Conservation (phyloP, 2,888 invertebrate species). For the Neoaliturus tenellus region DNA sequence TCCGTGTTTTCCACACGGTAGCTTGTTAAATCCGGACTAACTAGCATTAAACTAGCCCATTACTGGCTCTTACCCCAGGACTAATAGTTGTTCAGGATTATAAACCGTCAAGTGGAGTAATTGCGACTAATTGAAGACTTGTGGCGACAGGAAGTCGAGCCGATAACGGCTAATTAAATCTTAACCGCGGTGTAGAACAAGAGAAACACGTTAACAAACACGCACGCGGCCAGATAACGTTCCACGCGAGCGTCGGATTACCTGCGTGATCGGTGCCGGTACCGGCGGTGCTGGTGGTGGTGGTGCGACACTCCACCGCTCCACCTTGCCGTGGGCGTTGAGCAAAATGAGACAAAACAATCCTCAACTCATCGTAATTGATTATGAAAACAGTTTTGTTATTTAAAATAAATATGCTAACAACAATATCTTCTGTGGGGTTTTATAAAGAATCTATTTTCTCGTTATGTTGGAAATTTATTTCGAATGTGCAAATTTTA, state of each 20-base stretch:
- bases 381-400: no score
- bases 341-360: no score
- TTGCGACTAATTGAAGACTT: conserved; percentile 33
- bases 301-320: no score
- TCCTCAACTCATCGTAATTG: no score
- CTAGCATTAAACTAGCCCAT: conserved; percentile 33
- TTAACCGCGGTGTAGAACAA: conserved; percentile 47
- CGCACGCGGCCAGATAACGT: conserved; percentile 1
- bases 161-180: conserved; percentile 55
- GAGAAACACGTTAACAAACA: conserved; percentile 54
- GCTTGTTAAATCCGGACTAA: conserved; percentile 33
- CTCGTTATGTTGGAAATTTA: no score
- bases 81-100: conserved; percentile 33
- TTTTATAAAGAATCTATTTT: no score
- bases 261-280: not conserved
- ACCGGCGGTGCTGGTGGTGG: no score
- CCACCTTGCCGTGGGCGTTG: no score
- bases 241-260: conserved; percentile 24
- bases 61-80: not conserved
- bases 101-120: conserved; percentile 32
- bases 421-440: no score
- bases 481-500: no score
- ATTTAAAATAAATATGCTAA: no score
- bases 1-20: conserved; percentile 31
- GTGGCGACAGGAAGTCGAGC: conserved; percentile 25